Evolutionary conservation across 2,797 vertebrate species (phyloP).

Genomic region (Bradypodion ventrale): DNA sequence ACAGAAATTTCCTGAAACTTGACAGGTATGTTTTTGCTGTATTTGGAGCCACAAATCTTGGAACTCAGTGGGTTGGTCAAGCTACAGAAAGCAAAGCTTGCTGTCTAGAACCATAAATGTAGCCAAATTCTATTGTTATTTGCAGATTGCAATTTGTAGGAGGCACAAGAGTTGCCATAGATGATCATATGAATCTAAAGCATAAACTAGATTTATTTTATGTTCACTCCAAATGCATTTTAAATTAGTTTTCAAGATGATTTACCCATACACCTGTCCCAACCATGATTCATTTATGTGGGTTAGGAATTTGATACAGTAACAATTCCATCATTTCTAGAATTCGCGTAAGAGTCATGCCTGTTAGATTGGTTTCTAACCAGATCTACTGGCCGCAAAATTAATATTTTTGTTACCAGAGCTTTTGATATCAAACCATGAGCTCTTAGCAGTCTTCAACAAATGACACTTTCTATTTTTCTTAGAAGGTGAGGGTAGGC

Average conservation of each 20-base stretch:
- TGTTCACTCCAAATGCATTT: not conserved
- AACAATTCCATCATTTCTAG: not conserved
- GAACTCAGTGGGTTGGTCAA: not conserved
- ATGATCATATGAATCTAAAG: no score
- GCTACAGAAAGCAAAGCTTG: not conserved
- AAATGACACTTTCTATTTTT: not conserved
- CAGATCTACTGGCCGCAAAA: not conserved
- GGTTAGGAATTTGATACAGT: not conserved
- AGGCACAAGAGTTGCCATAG: not conserved
- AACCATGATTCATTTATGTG: not conserved
- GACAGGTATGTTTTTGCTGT: conserved; percentile 7
- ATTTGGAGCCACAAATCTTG: not conserved
- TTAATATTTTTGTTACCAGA: not conserved
- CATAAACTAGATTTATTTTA: no score
- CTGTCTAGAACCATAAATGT: not conserved
- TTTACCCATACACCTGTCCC: not conserved
- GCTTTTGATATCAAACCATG: not conserved
- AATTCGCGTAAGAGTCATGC: not conserved
- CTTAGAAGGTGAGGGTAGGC: no score
- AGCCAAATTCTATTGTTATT: not conserved
- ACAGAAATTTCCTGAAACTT: no score
- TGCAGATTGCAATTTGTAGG: not conserved
- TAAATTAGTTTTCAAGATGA: not conserved
- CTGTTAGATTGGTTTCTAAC: not conserved
- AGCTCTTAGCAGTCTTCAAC: not conserved